Evolutionary conservation across 2,888 invertebrate species (phyloP).

Genomic region (Stratiomys singularior): DNA sequence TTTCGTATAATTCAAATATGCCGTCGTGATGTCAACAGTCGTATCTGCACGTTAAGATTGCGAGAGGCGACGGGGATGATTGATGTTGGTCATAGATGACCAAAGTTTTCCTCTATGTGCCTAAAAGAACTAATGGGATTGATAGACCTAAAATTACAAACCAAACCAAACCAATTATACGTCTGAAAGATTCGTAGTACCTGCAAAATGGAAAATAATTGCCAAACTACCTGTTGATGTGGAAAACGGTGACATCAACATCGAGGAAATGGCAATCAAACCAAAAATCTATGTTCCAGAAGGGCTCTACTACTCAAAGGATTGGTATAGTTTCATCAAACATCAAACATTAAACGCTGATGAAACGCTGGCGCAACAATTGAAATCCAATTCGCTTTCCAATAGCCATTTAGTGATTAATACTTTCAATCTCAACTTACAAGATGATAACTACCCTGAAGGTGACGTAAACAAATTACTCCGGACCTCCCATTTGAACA

Average conservation of each 20-base stretch:
- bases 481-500: background rate
- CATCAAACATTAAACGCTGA: background rate
- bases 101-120: constrained; percentile 52
- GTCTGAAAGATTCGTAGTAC: background rate
- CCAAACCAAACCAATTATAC: background rate
- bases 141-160: constrained; percentile 50
- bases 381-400: background rate
- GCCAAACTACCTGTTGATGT: background rate
- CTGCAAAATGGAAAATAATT: constrained; percentile 1
- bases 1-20: no score
- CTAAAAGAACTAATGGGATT: constrained; percentile 51
- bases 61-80: no score
- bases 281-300: background rate
- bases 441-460: background rate
- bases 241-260: background rate
- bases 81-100: constrained; percentile 30
- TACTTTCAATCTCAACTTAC: background rate
- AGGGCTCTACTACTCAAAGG: constrained; percentile 53
- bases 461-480: background rate
- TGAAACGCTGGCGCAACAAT: background rate
- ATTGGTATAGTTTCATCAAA: background rate
- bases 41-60: no score
- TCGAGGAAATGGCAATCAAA: background rate
- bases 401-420: background rate
- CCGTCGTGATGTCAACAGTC: no score